Base-by-base conservation (phyloP, 2,113 vertebrate species). In the Pseudopodoces humilis region DNA sequence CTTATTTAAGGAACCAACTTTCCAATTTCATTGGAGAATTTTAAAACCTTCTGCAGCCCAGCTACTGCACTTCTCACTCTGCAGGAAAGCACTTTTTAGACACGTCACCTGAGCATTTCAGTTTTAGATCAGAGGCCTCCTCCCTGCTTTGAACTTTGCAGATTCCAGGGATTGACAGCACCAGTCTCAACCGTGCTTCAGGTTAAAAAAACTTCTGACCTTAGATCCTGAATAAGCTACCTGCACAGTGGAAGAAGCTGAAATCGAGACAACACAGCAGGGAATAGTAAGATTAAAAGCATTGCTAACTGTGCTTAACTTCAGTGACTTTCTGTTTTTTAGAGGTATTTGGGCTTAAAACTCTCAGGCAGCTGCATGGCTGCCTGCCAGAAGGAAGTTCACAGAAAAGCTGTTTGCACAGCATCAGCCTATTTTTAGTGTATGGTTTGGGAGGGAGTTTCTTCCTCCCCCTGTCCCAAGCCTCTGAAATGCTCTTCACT, bases 371-470 rank as follows among this genome's bases (percentile, higher is more conserved):
- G 93, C 91, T 80, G 86, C 62, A 22, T 62, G 75, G 91, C 94
- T 67, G 50, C 58, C 14, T 2, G 89, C 88, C 89, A 96, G 75
- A 76, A 87, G 78, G 94, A 94, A 88, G 90, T 92, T 94, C 88
- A 89, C 46, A 39, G 65, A 72, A 46, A 65, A 95, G 90, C 63
- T 88, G 70, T 85, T 90, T 82, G 71, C 58, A 39, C 62, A 90
- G 86, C 75, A 78, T 50, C 81, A 62, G 52, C 83, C 75, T 97
- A 96, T 96, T 96, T 97, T 94, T 97, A 95, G 84, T 30, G 30
- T 8, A 14, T 2, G 13, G 43, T 9, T 27, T 10, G 37, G 76
- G 83, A 93, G 65, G 2, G 33, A 83, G 28, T 23, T 44, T 95
- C 71, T 80, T 70, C 74, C 89, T 76, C 46, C 16, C 33, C 19